phyloP scores from a whole-genome alignment of 2,888 invertebrate genomes.

The Ormyrus rosae region DNA sequence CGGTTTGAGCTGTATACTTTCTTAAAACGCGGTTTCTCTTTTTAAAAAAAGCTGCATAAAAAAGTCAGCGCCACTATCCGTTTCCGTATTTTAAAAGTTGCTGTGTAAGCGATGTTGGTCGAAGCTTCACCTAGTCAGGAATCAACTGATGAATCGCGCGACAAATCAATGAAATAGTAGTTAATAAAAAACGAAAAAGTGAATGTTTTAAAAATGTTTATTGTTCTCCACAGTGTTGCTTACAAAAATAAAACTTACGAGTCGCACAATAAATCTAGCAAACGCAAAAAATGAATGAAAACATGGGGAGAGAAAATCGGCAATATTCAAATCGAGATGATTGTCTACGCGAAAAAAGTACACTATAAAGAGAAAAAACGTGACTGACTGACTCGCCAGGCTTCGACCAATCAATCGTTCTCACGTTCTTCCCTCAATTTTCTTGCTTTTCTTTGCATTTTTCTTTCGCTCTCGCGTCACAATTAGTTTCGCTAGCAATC shows the following conservation, averaged over 20 bases:
- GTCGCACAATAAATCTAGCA: conserved; percentile 21
- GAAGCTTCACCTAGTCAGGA: too few species aligned
- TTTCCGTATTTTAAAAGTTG: neutral
- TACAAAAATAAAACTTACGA: conserved; percentile 57
- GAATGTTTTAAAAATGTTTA: conserved; percentile 50
- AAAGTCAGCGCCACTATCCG: conserved; percentile 23
- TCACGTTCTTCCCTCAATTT: conserved; percentile 49
- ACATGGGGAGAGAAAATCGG: neutral
- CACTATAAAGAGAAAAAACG: neutral
- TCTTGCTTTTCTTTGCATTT: conserved; percentile 52
- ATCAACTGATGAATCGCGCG: too few species aligned
- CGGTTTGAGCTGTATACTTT: conserved; percentile 23
- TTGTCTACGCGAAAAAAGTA: too few species aligned
- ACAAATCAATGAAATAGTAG: neutral
- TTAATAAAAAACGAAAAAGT: conserved; percentile 3
- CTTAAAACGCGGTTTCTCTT: conserved; percentile 11
- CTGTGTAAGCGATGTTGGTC: too few species aligned
- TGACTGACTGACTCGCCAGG: conserved; percentile 32
- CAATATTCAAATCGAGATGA: too few species aligned
- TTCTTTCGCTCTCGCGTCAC: conserved; percentile 28
- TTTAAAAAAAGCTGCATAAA: conserved; percentile 14
- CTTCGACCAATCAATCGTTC: conserved; percentile 56
- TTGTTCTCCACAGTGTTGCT: conserved; percentile 54
- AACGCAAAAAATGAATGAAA: conserved; percentile 3
- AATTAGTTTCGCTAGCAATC: conserved; percentile 46